These are phyloP conservation scores for Epinephelus moara DNA, from an alignment of 2,113 vertebrate genomes.

Conservation along the genomic window DNA sequence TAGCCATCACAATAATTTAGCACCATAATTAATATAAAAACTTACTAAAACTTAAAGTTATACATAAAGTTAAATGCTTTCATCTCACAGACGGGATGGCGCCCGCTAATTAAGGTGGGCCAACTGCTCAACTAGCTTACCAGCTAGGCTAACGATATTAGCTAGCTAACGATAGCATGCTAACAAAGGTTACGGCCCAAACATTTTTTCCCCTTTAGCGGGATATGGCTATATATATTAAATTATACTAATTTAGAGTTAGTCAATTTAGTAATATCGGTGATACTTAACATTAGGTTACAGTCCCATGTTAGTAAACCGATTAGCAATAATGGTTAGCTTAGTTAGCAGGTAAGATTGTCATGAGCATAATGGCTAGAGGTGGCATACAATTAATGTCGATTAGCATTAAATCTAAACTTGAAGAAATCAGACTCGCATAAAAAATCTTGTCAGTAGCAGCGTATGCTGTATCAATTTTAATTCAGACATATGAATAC, in stretches of 20 bases:
- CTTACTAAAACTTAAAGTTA: too few species aligned
- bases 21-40: too few species aligned
- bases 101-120: background rate
- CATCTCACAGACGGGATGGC: constrained; percentile 11
- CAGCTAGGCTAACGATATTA: background rate
- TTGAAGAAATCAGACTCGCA: background rate
- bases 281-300: too few species aligned
- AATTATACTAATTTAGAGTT: too few species aligned
- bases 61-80: background rate
- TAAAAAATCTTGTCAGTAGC: too few species aligned
- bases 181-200: background rate
- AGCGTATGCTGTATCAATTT: background rate
- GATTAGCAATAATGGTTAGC: background rate
- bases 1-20: background rate
- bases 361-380: background rate
- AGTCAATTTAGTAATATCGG: background rate
- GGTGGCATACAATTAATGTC: background rate
- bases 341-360: background rate
- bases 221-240: too few species aligned
- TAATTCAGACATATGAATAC: background rate
- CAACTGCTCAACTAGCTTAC: too few species aligned
- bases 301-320: background rate
- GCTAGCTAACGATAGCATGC: background rate
- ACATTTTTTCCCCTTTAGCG: accelerated
- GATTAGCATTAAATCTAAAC: background rate